Conservation (phyloP, 2,888 invertebrate genomes). For the Aphidius colemani region DNA sequence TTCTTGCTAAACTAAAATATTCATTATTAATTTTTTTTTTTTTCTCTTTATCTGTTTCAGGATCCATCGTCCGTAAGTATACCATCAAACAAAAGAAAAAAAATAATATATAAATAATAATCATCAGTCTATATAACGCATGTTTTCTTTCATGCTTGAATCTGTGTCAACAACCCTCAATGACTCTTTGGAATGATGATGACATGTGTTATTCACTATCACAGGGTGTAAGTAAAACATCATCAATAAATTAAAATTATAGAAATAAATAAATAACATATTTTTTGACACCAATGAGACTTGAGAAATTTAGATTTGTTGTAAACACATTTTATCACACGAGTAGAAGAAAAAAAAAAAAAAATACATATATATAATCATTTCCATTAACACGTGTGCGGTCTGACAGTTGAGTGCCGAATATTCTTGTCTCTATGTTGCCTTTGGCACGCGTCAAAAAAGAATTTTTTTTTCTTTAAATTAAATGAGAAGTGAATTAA, state of each 20-base stretch:
- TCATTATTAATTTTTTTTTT: constrained; percentile 24
- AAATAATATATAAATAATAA: neutral
- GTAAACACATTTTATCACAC: constrained; percentile 23
- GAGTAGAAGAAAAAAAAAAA: neutral
- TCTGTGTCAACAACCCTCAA: neutral
- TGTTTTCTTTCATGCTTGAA: constrained; percentile 1
- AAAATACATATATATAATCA: neutral
- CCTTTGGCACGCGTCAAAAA: neutral
- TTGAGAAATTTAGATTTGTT: constrained; percentile 3
- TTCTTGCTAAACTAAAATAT: too few species aligned
- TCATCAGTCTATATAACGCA: neutral
- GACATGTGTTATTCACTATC: too few species aligned
- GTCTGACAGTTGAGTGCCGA: constrained; percentile 12
- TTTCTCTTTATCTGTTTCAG: constrained; percentile 51
- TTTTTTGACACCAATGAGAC: constrained; percentile 13
- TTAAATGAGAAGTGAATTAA: constrained; percentile 8
- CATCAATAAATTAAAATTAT: constrained; percentile 9
- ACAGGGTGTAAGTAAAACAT: constrained; percentile 27
- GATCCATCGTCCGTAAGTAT: constrained; percentile 59
- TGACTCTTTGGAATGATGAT: neutral
- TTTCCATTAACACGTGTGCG: constrained; percentile 6
- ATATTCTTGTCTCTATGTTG: neutral
- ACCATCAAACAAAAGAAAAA: neutral
- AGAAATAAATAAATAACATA: too few species aligned
- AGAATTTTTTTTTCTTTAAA: constrained; percentile 1